These are phyloP conservation scores for Miniopterus natalensis DNA, from an alignment of 2,113 vertebrate genomes.

Conservation along the genomic window DNA sequence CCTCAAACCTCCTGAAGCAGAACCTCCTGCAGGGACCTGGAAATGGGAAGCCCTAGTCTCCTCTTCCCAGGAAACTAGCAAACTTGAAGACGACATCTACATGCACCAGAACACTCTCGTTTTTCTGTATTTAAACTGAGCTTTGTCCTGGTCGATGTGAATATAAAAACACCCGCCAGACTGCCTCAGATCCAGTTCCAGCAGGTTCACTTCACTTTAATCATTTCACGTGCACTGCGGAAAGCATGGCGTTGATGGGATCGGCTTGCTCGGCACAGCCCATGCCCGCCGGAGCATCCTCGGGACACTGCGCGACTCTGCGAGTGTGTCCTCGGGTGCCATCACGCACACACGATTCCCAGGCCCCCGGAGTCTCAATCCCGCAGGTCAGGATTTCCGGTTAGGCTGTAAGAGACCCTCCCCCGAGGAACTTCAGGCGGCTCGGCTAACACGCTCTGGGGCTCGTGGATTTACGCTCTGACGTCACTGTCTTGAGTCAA, in stretches of 20 bases:
- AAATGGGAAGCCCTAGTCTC: not conserved
- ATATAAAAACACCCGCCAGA: not conserved
- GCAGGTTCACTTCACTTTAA: constrained; percentile 53
- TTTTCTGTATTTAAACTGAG: not conserved
- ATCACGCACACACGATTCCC: too few relatives aligned
- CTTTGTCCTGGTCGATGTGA: not conserved
- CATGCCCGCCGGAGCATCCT: not conserved
- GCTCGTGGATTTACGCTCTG: not conserved
- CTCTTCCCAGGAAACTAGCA: not conserved
- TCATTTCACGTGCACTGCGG: not conserved
- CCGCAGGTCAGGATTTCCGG: too few relatives aligned
- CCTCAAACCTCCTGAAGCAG: not conserved
- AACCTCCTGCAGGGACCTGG: not conserved
- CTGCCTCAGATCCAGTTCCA: not conserved
- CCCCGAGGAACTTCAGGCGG: not conserved
- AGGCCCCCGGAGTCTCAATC: too few relatives aligned
- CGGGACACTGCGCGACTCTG: not conserved
- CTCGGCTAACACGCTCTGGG: not conserved
- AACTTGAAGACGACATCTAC: not conserved
- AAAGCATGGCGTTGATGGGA: not conserved
- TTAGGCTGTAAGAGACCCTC: not conserved
- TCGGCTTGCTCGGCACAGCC: too few relatives aligned
- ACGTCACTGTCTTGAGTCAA: not conserved
- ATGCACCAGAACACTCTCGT: not conserved
- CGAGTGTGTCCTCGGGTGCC: too few relatives aligned